A percentile compares a stretch with the other conserved stretches of the same genome.
These are phyloP conservation scores for Clarias laeviceps DNA, from an alignment of 2,797 vertebrate genomes.

Conservation along the genomic window DNA sequence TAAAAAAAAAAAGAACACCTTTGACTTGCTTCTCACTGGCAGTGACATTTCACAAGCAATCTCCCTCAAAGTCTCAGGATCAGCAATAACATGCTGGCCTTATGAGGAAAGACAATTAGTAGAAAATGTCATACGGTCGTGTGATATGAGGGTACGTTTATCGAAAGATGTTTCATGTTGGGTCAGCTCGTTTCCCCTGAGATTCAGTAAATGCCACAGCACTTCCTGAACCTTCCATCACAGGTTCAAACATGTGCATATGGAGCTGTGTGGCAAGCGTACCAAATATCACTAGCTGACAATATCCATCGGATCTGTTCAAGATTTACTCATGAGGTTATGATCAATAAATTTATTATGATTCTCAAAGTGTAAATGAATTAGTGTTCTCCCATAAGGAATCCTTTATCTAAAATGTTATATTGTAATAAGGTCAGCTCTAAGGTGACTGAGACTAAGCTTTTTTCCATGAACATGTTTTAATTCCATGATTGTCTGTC, in stretches of 20 bases:
- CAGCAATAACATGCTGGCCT: conserved; percentile 66
- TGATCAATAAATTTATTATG: background rate
- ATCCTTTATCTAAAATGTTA: background rate
- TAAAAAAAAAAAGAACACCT: conserved; percentile 49
- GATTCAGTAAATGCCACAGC: conserved; percentile 44
- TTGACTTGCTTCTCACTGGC: conserved; percentile 63
- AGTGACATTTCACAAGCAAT: conserved; percentile 77
- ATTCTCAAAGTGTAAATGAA: background rate
- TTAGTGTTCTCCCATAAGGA: background rate
- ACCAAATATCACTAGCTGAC: background rate
- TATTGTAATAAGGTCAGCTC: background rate
- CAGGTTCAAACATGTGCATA: conserved; percentile 1
- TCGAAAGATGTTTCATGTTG: conserved; percentile 56
- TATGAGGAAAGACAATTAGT: conserved; percentile 68
- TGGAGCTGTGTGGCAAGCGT: background rate
- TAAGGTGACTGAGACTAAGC: background rate
- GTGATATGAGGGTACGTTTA: conserved; percentile 61
- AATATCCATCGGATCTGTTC: background rate
- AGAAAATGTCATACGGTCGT: conserved; percentile 72
- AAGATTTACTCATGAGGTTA: background rate
- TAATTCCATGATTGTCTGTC: background rate
- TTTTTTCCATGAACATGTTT: background rate
- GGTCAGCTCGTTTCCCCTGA: conserved; percentile 45
- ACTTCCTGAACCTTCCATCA: conserved; percentile 10
- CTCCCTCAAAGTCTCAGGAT: conserved; percentile 71